Percentiles rank a stretch among this genome's conserved stretches.
These are phyloP conservation scores for Amphipoea oculea DNA, from an alignment of 2,888 invertebrate genomes.

Conservation along the genomic window DNA sequence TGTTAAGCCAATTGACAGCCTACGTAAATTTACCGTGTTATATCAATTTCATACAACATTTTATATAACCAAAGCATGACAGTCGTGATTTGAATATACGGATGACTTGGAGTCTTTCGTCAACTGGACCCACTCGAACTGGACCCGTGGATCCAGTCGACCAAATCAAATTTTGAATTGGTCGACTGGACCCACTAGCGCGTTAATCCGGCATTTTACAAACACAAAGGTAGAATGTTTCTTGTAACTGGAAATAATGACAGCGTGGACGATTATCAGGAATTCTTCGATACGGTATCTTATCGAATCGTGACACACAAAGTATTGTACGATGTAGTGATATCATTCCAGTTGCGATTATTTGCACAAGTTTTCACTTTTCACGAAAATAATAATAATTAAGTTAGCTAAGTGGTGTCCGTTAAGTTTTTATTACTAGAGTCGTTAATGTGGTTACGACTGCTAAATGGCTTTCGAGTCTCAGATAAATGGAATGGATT, in stretches of 20 bases:
- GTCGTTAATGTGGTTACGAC: not conserved
- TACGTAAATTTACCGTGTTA: not conserved
- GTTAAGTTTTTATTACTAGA: conserved; percentile 23
- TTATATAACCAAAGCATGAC: not conserved
- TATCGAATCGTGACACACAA: conserved; percentile 60
- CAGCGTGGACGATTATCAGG: conserved; percentile 48
- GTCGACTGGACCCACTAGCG: too few species aligned
- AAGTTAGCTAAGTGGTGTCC: conserved; percentile 1
- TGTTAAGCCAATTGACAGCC: not conserved
- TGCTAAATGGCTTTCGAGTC: not conserved
- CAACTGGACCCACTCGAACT: too few species aligned
- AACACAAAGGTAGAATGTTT: conserved; percentile 33
- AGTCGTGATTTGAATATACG: not conserved
- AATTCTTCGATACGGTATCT: conserved; percentile 64
- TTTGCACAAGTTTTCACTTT: conserved; percentile 50
- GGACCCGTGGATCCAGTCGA: too few species aligned
- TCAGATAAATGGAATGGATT: not conserved
- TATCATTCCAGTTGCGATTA: conserved; percentile 29
- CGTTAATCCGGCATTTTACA: not conserved
- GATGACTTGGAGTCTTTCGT: not conserved
- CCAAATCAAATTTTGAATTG: too few species aligned
- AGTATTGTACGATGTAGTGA: conserved; percentile 24
- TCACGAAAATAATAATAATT: conserved; percentile 24
- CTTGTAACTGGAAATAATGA: conserved; percentile 53
- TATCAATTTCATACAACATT: too few species aligned